A percentile compares a stretch with the other conserved stretches of the same genome.
These are phyloP conservation scores for Oreocharis arfaki DNA, from an alignment of 2,113 vertebrate species.

Conservation along the genomic window DNA sequence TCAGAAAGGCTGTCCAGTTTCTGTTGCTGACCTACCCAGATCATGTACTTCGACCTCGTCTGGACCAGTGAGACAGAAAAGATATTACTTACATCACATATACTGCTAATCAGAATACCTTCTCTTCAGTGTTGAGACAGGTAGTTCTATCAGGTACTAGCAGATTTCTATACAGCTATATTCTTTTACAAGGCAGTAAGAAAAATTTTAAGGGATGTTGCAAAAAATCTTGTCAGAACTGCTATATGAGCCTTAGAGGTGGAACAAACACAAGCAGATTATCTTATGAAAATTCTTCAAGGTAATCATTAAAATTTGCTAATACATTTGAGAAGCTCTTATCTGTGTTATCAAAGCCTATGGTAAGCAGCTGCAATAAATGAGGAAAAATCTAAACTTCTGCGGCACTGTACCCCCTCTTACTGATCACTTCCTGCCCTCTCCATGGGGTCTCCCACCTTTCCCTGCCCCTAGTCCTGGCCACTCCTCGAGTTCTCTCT, in stretches of 20 bases:
- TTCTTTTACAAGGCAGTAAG: background rate
- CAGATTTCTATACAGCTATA: background rate
- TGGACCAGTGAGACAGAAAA: background rate
- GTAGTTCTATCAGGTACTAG: background rate
- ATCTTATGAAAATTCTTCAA: background rate
- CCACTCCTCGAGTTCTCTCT: too few species aligned
- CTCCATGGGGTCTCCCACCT: too few species aligned
- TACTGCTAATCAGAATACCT: background rate
- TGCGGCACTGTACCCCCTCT: too few species aligned
- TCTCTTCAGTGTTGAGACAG: background rate
- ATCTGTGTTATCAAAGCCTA: background rate
- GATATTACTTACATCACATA: background rate
- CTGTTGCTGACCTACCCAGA: background rate
- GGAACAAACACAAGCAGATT: background rate
- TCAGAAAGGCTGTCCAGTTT: background rate
- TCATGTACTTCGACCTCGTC: background rate
- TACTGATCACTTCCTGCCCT: too few species aligned
- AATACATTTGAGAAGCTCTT: background rate
- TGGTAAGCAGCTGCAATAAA: background rate
- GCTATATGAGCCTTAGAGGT: background rate
- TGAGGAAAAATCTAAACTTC: background rate
- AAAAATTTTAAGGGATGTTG: background rate
- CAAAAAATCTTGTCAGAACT: background rate
- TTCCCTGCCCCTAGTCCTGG: too few species aligned
- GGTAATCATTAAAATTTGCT: background rate